A percentile compares a stretch with the other conserved stretches of the same genome.
phyloP scores from a whole-genome alignment of 2,888 invertebrate species.

The Plagodis pulveraria region DNA sequence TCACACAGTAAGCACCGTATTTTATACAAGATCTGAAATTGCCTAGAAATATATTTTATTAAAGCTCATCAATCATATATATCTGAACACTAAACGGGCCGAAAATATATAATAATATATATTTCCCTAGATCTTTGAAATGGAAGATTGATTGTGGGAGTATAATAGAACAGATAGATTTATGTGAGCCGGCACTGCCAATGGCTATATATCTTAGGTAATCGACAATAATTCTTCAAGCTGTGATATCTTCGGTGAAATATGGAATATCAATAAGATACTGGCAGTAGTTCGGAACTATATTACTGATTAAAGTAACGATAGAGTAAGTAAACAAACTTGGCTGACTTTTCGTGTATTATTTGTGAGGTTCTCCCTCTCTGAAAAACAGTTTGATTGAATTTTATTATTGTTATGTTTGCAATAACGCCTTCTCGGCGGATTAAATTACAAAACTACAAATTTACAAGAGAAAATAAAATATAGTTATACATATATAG shows the following conservation, averaged over 20 bases:
- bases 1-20: too few relatives aligned
- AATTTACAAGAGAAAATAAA: too few relatives aligned
- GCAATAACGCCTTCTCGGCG: too few relatives aligned
- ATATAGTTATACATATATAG: too few relatives aligned
- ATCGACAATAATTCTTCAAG: constrained; percentile 26
- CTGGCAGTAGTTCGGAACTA: not conserved
- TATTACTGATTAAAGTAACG: too few relatives aligned
- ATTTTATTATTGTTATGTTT: too few relatives aligned
- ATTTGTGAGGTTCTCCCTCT: too few relatives aligned
- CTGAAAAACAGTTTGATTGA: too few relatives aligned
- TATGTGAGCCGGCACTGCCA: constrained; percentile 12
- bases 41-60: not conserved
- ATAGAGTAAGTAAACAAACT: too few relatives aligned
- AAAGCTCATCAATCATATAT: constrained; percentile 23
- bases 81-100: constrained; percentile 17
- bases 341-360: too few relatives aligned
- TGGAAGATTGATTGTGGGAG: constrained; percentile 24
- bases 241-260: constrained; percentile 15
- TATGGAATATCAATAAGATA: constrained; percentile 8
- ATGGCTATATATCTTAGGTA: constrained; percentile 21
- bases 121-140: constrained; percentile 21
- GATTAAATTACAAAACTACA: too few relatives aligned
- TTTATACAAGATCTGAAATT: too few relatives aligned
- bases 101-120: constrained; percentile 23
- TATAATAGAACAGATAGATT: constrained; percentile 24